Evolutionary conservation across 2,113 vertebrate species (phyloP), one percentile per base, ranked within the genome.

Genomic region (Spilogale gracilis): DNA sequence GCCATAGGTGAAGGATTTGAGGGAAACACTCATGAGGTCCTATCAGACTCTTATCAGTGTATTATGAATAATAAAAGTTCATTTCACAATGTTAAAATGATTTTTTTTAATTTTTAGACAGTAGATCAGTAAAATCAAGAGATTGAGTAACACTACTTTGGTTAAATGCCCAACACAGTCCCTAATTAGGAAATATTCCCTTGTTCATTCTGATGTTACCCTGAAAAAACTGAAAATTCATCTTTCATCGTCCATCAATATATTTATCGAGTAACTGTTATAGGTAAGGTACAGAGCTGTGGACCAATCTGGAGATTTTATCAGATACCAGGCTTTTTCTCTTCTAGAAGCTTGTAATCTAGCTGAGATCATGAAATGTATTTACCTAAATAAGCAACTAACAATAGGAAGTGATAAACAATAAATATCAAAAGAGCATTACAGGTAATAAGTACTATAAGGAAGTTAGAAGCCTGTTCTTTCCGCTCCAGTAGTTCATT

Each of bases 211-310:
- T 85, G 11, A 12, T 60, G 4, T 89, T 95, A 89, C 18, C 43
- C 21, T 95, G 50, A 90, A 48, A 92, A 83, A 80, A 80, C 79
- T 97, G 50, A 96, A 97, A 94, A 65, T 60, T 92, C 18, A 61
- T 17, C 14, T 89, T 63, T 93, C 79, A 54, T 71, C 38, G 2
- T 23, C n/a, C 21, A 87, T 38, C 56, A 38, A 50, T 4, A 48
- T 79, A 74, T 63, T 92, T 91, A 93, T n/a, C 82, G 21, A 95
- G 38, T 45, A 89, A 81, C 21, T 61, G 32, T 52, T 76, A 27
- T 45, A 10, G 43, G 9, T 23, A 78, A 86, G 16, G 20, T 65
- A 67, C 9, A 38, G 43, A 98, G 13, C 61, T 92, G 11, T 48
- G 32, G 4, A 78, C 10, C 32, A 81, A n/a, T n/a, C n/a, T n/a